Base-by-base conservation (phyloP, 2,888 invertebrate genomes). In the Amblyteles armatorius region DNA sequence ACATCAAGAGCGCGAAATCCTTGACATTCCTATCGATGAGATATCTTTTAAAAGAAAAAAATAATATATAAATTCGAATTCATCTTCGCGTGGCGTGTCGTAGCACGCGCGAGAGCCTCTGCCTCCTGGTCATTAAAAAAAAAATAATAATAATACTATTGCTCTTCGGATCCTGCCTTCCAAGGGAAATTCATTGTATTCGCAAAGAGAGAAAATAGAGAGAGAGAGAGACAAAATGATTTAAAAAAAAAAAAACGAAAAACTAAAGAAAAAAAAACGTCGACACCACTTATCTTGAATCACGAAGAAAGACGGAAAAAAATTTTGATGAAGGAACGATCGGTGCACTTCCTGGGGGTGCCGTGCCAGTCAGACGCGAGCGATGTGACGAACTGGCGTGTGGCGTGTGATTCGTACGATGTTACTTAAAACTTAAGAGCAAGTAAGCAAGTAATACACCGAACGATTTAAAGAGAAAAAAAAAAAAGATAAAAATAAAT, bases 251-350 rank as follows among this genome's bases (percentile, higher is more conserved):
- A 76, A 86, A 81, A 86, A 78, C 78, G 79, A 83, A 84, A 85
- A 85, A 81, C 77, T 48, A 84, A 82, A 79, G 74, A 82, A 86
- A 79, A 84, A 87, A 86, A 89, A 90, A 90, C 93, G 93, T 93
- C 93, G 93, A 93, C 93, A 93, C 93, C 93, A 93, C 93, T 93
- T 91, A 90, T 91, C 89, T 93, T 92, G 91, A 87, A 90, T 90
- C 88, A 91, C 89, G 91, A 91, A 86, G 82, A 83, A 87, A 83
- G 73, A 72, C 73, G 79, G 60, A 65, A 71, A 83, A 74, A 81
- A 72, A 81, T 82, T 84, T 86, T 67, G 77, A 82, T 73, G 84
- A 84, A 73, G 84, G 87, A 87, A 86, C 88, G 89, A 90, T 90
- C 89, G 89, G 88, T 90, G 87, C 82, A 84, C 87, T 90, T 90